Percentiles rank a stretch among this genome's conserved stretches.
phyloP scores from a whole-genome alignment of 2,888 invertebrate genomes.

The Alloscopus bannaensis region DNA sequence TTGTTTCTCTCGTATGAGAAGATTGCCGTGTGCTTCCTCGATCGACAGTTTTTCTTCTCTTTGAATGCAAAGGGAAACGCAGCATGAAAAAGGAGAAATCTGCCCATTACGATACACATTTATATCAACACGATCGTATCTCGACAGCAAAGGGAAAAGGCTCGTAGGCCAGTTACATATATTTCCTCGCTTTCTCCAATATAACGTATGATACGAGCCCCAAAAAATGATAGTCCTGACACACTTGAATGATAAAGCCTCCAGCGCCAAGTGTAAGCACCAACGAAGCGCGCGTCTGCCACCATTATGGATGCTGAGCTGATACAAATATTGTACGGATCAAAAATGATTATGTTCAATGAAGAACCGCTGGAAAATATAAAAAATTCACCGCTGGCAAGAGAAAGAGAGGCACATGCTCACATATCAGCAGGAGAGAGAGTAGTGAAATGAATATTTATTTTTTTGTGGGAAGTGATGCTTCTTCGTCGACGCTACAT shows the following conservation, averaged over 20 bases:
- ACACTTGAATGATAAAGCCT: slow-evolving; percentile 32
- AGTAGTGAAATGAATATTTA: slow-evolving; percentile 3
- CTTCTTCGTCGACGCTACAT: background rate
- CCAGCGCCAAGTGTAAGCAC: background rate
- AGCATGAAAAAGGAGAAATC: slow-evolving; percentile 26
- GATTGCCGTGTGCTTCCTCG: slow-evolving; percentile 9
- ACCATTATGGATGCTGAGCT: background rate
- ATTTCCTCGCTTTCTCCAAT: too few relatives aligned
- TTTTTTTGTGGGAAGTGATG: too few relatives aligned
- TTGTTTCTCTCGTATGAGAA: slow-evolving; percentile 1
- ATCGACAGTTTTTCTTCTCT: background rate
- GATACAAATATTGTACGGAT: slow-evolving; percentile 28
- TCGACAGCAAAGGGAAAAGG: slow-evolving; percentile 11
- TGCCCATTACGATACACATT: slow-evolving; percentile 31
- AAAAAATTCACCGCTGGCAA: background rate
- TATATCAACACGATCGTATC: slow-evolving; percentile 32
- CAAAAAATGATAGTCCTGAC: slow-evolving; percentile 14
- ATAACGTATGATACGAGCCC: slow-evolving; percentile 13
- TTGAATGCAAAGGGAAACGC: background rate
- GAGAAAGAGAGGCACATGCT: background rate
- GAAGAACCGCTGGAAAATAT: background rate
- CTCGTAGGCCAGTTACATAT: slow-evolving; percentile 1
- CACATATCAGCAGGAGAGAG: background rate
- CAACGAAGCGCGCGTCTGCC: background rate
- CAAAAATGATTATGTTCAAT: slow-evolving; percentile 22